Percentiles rank a stretch among this genome's conserved stretches.
Conservation (phyloP, 2,113 vertebrate genomes). For the Okapia johnstoni region DNA sequence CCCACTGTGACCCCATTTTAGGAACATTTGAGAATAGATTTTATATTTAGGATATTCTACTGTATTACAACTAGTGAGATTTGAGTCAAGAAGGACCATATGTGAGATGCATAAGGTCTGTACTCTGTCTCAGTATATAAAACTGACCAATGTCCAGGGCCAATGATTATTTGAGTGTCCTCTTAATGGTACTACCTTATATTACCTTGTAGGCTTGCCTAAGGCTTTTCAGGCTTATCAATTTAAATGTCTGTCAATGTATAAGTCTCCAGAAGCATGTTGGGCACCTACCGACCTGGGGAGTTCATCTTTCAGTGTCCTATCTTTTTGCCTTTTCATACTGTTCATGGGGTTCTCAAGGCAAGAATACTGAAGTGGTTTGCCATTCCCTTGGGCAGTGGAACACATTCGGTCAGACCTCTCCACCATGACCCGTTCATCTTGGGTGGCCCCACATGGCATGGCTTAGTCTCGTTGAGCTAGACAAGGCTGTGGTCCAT, state of each 20-base stretch:
- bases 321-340: too few species aligned
- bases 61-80: neutral
- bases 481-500: too few species aligned
- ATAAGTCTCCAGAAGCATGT: neutral
- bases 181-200: neutral
- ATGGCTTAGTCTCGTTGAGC: too few species aligned
- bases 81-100: neutral
- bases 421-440: too few species aligned
- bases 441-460: too few species aligned
- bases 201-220: neutral
- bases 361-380: too few species aligned
- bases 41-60: neutral
- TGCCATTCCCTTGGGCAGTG: too few species aligned
- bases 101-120: neutral
- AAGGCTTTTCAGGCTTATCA: neutral
- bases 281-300: too few species aligned
- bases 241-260: neutral
- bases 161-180: neutral
- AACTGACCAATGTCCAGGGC: neutral
- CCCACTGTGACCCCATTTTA: neutral
- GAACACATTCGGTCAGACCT: too few species aligned
- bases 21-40: neutral
- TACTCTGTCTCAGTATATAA: neutral
- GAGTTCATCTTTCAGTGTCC: too few species aligned
- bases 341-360: too few species aligned